Evolutionary conservation across 2,113 vertebrate species (phyloP), one percentile per base, ranked within the genome.

Genomic region (Rhea pennata): DNA sequence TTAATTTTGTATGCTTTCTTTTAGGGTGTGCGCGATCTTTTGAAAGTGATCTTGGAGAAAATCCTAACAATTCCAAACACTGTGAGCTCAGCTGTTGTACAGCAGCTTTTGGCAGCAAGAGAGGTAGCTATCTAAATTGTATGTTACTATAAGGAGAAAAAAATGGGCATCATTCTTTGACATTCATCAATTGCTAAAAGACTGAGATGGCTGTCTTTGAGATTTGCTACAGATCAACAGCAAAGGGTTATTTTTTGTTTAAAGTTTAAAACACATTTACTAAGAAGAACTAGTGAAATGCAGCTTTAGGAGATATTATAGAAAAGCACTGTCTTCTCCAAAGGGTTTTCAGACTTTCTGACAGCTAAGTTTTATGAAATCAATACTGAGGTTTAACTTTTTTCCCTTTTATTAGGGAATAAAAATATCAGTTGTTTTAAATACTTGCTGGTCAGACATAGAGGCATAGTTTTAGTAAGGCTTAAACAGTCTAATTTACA

Each of bases 41-140:
- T 99, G 92, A 99, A 99, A 98, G 98, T 98, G 36, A 98, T 99
- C 86, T 96, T 99, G 95, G 99, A 99, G 96, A 99, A 99, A 98
- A 99, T 99, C 85, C 97, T 99, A 96, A 99, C 98, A 75, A 98
- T 99, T 95, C 99, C 99, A 4, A 99, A 98, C 91, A 99, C 99
- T 31, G 99, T 99, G 93, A 99, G 99, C 97, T 99, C 99, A 75
- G 99, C 99, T 84, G 99, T 99, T 88, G 99, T 99, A 36, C 99
- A 99, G 84, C 99, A 99, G 88, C 99, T 99, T 93, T 97, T 99
- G 83, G 98, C 98, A 92, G 99, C 99, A 36, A 98, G 98, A 98
- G 99, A 99, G 98, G 99, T 99, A 98, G 96, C n/a, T 91, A 4
- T 29, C 48, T 95, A 48, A 53, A 21, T 93, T 73, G 2, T 78